Evolutionary conservation across 1,140 invertebrate genomes (phyloP).

Genomic region (Eueides isabella): DNA sequence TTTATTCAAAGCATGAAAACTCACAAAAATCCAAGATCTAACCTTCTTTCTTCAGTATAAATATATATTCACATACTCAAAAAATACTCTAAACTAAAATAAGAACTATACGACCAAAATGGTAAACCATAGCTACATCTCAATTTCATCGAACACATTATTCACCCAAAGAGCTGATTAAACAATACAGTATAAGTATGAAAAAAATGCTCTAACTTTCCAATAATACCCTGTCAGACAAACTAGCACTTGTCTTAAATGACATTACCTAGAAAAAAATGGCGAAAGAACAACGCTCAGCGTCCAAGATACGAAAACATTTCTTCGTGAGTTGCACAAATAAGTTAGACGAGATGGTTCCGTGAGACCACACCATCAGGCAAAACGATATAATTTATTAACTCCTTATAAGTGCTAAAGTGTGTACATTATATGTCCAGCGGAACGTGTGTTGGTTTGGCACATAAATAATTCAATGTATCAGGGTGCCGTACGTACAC

Average conservation of each 20-base stretch:
- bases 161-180: not conserved
- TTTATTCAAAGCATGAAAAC: no score
- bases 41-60: no score
- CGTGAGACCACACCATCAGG: constrained; percentile 62
- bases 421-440: constrained; percentile 78
- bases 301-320: constrained; percentile 9
- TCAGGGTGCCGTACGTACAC: constrained; percentile 40
- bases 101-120: no score
- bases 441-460: constrained; percentile 49
- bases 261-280: constrained; percentile 34
- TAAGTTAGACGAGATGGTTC: constrained; percentile 43
- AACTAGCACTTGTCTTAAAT: constrained; percentile 27
- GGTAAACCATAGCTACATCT: not conserved
- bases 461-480: constrained; percentile 64
- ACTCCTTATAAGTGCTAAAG: constrained; percentile 79
- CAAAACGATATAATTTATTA: constrained; percentile 77
- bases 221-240: constrained; percentile 29
- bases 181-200: constrained; percentile 10
- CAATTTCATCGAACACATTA: not conserved
- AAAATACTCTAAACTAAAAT: no score
- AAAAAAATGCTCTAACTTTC: no score
- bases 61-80: no score
- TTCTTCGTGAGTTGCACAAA: constrained; percentile 48
- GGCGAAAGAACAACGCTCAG: constrained; percentile 21
- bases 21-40: no score